A percentile compares a stretch with the other conserved stretches of the same genome.
phyloP scores from a whole-genome alignment of 2,113 vertebrate species.

The Malaclemys terrapin region DNA sequence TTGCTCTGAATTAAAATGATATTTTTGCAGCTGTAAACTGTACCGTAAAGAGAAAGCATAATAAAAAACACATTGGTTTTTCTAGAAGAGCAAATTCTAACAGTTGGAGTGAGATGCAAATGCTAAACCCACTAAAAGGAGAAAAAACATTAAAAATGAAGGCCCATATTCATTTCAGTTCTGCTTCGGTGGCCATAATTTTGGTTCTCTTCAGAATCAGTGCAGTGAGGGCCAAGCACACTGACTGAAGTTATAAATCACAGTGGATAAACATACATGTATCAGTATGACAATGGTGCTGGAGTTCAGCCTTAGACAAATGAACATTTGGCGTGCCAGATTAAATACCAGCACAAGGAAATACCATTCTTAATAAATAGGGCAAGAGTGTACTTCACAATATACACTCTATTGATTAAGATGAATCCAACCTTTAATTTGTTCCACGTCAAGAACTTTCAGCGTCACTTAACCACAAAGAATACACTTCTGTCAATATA shows the following conservation, averaged over 20 bases:
- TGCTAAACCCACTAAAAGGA: background rate
- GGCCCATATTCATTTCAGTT: background rate
- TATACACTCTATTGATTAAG: background rate
- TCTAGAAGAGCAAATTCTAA: background rate
- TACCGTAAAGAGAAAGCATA: background rate
- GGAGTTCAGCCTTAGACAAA: constrained; percentile 26
- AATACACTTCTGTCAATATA: background rate
- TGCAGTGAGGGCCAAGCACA: background rate
- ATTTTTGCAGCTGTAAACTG: background rate
- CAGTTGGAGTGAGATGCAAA: background rate
- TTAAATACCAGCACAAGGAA: constrained; percentile 26
- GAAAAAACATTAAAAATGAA: background rate
- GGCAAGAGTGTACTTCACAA: background rate
- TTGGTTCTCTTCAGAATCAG: constrained; percentile 11
- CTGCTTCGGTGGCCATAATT: background rate
- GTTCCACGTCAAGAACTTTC: background rate
- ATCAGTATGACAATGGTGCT: constrained; percentile 19
- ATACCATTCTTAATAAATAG: background rate
- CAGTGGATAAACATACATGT: background rate
- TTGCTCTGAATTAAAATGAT: background rate
- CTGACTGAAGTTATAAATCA: constrained; percentile 40
- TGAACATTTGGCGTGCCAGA: constrained; percentile 20
- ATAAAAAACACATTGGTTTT: background rate
- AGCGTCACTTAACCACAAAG: background rate
- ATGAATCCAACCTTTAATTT: background rate